phyloP scores from a whole-genome alignment of 53 echinoderm and acorn worm genomes.

The Hippasteria phrygiana region DNA sequence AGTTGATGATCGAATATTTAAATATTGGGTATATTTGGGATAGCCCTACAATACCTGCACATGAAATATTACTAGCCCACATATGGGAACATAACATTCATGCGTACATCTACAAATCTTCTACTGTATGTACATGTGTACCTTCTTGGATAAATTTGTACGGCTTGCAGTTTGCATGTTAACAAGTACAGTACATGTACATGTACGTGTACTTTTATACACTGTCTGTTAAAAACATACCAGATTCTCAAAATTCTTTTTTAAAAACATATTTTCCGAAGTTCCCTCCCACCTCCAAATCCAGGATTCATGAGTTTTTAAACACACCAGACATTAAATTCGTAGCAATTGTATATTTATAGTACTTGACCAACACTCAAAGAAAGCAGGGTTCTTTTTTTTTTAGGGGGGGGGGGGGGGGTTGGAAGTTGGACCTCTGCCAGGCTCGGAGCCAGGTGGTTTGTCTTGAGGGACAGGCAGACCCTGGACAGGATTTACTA shows the following conservation, averaged over 20 bases:
- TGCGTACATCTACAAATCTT: no score
- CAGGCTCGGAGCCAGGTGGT: not conserved
- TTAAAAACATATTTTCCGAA: not conserved
- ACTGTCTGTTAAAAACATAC: no score
- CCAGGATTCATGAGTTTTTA: constrained; percentile 43
- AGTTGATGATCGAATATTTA: no score
- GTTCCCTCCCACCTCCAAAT: not conserved
- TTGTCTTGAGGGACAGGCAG: not conserved
- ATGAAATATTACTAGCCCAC: no score
- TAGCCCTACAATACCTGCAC: no score
- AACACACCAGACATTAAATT: not conserved
- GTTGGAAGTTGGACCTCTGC: not conserved
- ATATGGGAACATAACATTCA: no score
- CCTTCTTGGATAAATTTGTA: no score
- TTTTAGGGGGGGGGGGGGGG: not conserved
- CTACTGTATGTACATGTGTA: no score
- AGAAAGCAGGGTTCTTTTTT: not conserved
- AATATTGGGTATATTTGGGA: no score
- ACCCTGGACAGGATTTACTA: not conserved
- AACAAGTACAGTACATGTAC: no score
- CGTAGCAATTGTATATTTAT: not conserved
- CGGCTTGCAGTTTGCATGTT: no score
- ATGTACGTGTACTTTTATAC: no score
- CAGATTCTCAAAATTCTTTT: not conserved
- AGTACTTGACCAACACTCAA: not conserved